Percentiles rank a stretch among this genome's conserved stretches.
Evolutionary conservation across 2,888 invertebrate genomes (phyloP).

Genomic region (Mystacides longicornis): DNA sequence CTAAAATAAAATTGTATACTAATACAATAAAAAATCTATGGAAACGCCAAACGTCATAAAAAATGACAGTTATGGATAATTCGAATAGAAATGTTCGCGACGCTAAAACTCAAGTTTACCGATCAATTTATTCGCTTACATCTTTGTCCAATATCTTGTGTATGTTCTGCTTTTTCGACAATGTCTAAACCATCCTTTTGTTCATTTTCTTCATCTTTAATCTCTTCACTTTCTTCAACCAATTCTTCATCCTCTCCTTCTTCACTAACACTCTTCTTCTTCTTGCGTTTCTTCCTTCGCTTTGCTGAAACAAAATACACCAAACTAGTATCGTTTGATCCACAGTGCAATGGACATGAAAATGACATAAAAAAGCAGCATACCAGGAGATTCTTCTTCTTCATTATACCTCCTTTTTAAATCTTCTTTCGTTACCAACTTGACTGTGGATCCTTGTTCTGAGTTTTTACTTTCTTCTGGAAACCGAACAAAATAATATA

Average conservation of each 20-base stretch:
- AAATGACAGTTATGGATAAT: too few relatives aligned
- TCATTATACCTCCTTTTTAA: conserved; percentile 28
- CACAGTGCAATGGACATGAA: too few relatives aligned
- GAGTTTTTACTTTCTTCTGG: conserved; percentile 15
- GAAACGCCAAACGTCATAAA: too few relatives aligned
- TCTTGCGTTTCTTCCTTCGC: conserved; percentile 23
- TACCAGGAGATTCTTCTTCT: conserved; percentile 19
- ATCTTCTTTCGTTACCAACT: conserved; percentile 34
- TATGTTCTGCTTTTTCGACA: conserved; percentile 26
- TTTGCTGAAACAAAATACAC: conserved; percentile 17
- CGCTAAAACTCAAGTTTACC: too few relatives aligned
- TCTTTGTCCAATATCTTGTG: conserved; percentile 21
- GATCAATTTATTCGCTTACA: too few relatives aligned
- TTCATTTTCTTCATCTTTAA: conserved; percentile 26
- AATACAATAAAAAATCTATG: too few relatives aligned
- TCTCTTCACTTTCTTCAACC: conserved; percentile 31
- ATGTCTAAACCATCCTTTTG: conserved; percentile 1
- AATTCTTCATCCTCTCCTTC: conserved; percentile 31
- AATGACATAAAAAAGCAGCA: conserved; percentile 3
- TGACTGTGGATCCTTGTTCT: conserved; percentile 7
- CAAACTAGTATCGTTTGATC: conserved; percentile 1
- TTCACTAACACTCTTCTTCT: conserved; percentile 30
- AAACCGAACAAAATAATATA: too few relatives aligned
- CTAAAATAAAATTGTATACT: too few relatives aligned
- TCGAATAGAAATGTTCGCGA: too few relatives aligned